Evolutionary conservation across 2,797 vertebrate genomes (phyloP), one percentile per base, ranked within the genome.

Genomic region (Glyptemys insculpta): DNA sequence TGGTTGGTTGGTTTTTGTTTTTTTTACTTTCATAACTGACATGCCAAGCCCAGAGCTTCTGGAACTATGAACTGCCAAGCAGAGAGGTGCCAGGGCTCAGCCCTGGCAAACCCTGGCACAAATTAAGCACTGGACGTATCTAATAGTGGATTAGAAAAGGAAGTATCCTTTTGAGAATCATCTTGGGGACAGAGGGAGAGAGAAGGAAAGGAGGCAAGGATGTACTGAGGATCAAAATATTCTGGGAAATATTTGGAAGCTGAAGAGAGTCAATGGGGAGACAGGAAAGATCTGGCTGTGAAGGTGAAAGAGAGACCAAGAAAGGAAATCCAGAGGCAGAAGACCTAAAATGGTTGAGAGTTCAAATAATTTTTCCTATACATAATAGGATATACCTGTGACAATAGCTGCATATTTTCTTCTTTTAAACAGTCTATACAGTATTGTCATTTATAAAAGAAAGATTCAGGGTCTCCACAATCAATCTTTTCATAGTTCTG

Each of bases 401-500:
- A 54, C 15, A 37, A 56, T 6, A 56, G n/a, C 37, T 56, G n/a
- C 15, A 76, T 80, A 80, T 78, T 44, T 10, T 52, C 25, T 27
- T 68, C 74, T 83, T 86, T 91, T 78, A 23, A 83, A 76, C 78
- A 65, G 53, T 78, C 49, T 81, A 54, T 84, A 79, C 34, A 18
- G 57, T 79, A 65, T 81, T 78, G 27, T 79, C 47, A 65, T 85
- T 83, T 68, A 59, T 72, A 83, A 52, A 72, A 49, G 74, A 87
- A 79, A 41, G 74, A 37, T 19, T 84, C 44, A 81, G 37, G 59
- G 80, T 91, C 62, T 91, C 76, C 83, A 91, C 74, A 81, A 91
- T 83, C 53, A 90, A 84, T 91, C 65, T 68, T n/a, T 89, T 65
- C 47, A 76, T 65, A 76, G 85, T 50, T 92, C 86, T 89, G 37